Base-by-base conservation (phyloP, 1,140 invertebrate genomes). In the Lycorma delicatula region DNA sequence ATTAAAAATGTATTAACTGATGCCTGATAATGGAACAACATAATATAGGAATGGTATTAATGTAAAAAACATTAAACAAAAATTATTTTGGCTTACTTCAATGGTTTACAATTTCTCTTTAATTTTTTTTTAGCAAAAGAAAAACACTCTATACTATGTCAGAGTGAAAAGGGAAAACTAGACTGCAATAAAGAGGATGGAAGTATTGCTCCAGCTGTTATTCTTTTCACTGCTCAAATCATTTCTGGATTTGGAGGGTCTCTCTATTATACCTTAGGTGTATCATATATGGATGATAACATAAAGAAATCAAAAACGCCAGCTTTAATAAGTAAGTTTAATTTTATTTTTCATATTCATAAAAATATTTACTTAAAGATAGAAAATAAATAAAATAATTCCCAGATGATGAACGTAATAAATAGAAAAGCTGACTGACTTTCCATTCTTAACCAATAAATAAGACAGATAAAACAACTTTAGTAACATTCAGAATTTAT, bases 251-350 rank as follows among this genome's bases (percentile, higher is more conserved):
- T 84, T 41, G 78, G 75, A 7, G 77, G 76, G 16, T 72, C 83
- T 36, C 74, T 80, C 0, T 85, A 82, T 61, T 82, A 77, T 61
- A 76, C 80, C 0, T 68, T 85, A 1, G 83, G 82, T 1, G 71
- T 85, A 16, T 79, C 81, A 2, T 86, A 85, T 65, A 74, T 85
- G 25, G 82, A 85, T 59, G 83, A 85, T 61, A 84, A 84, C 62
- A 79, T 81, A 0, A 74, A 79, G 50, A 77, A 72, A 55, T 73
- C 76, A 38, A 75, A 81, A 41, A 75, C 79, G 18, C 72, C 81
- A 5, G 64, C 70, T 11, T 76, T 75, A 16, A 67, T 80, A 18
- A 69, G 73, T 74, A 68, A 67, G 65, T 28, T 64, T 66, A 7
- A 62, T 70, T 16, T 66, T 71, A 67, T 56, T 22, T 46, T 18